phyloP scores from a whole-genome alignment of 2,797 vertebrate species.

The Sebastes aleutianus region DNA sequence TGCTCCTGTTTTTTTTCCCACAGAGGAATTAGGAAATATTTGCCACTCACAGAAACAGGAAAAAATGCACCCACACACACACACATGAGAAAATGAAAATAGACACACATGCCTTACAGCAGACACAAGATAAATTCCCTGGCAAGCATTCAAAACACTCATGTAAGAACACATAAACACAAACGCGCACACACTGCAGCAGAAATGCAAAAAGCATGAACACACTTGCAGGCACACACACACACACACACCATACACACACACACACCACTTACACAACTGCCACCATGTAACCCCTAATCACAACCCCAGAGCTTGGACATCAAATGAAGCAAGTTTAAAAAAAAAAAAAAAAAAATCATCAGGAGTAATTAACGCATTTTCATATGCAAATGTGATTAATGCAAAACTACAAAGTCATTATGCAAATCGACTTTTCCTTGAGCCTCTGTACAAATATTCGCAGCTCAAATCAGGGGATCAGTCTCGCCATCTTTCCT shows the following conservation, averaged over 20 bases:
- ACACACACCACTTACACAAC: slow-evolving; percentile 57
- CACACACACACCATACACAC: slow-evolving; percentile 64
- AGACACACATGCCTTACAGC: slow-evolving; percentile 55
- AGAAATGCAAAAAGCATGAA: slow-evolving; percentile 2
- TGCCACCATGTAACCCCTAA: slow-evolving; percentile 80
- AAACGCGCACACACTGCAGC: neutral
- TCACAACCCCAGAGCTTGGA: slow-evolving; percentile 92
- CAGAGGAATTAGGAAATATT: slow-evolving; percentile 53
- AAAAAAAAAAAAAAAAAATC: slow-evolving; percentile 85
- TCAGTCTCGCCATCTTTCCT: slow-evolving; percentile 89
- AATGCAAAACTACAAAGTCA: slow-evolving; percentile 99
- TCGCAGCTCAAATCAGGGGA: slow-evolving; percentile 93
- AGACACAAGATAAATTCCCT: slow-evolving; percentile 66
- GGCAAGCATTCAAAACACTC: slow-evolving; percentile 68
- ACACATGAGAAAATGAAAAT: slow-evolving; percentile 50
- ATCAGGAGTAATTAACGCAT: slow-evolving; percentile 99
- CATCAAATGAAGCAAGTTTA: slow-evolving; percentile 98
- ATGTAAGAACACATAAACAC: slow-evolving; percentile 53
- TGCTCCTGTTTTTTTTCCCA: neutral
- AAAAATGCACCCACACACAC: slow-evolving; percentile 17
- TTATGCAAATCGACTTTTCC: slow-evolving; percentile 99
- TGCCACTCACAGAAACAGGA: slow-evolving; percentile 36
- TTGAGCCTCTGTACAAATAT: slow-evolving; percentile 99
- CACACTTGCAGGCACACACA: slow-evolving; percentile 30
- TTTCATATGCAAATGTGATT: slow-evolving; percentile 99